phyloP scores from a whole-genome alignment of 2,113 vertebrate genomes.

The Cephalopholis sonnerati region DNA sequence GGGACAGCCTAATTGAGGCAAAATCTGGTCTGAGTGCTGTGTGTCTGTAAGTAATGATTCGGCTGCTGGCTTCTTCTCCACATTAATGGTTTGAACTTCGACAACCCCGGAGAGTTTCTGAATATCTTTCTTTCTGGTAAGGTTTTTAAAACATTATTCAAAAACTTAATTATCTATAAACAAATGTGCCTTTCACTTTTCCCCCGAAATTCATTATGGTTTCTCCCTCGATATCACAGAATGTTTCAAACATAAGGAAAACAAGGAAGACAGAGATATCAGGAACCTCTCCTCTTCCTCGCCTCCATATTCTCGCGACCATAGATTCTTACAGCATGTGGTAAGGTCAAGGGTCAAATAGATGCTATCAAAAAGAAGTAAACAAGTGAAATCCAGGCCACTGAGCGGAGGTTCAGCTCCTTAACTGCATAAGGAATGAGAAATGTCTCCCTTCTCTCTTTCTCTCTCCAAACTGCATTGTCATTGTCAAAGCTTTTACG shows the following conservation, averaged over 20 bases:
- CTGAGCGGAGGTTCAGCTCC: constrained; percentile 17
- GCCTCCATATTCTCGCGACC: background rate
- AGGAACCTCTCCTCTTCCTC: background rate
- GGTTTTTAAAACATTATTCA: constrained; percentile 1
- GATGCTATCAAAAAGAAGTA: constrained; percentile 46
- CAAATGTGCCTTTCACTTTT: background rate
- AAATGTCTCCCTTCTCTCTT: constrained; percentile 47
- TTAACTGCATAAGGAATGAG: constrained; percentile 56
- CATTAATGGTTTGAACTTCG: constrained; percentile 30
- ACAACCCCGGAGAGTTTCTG: background rate
- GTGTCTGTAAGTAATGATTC: constrained; percentile 46
- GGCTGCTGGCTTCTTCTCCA: constrained; percentile 22
- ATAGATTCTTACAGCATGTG: background rate
- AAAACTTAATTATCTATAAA: constrained; percentile 14
- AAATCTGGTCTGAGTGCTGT: constrained; percentile 25
- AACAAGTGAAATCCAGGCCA: constrained; percentile 60
- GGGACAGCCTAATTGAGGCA: constrained; percentile 44
- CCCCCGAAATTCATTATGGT: background rate
- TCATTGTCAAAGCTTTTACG: constrained; percentile 74
- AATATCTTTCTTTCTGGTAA: constrained; percentile 10
- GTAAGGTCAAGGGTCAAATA: constrained; percentile 54
- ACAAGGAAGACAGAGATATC: background rate
- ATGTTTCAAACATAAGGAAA: background rate
- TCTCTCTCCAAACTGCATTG: constrained; percentile 46
- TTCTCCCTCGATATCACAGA: too few species aligned